Conservation (phyloP, 2,888 invertebrate genomes). For the Leucozona laternaria region DNA sequence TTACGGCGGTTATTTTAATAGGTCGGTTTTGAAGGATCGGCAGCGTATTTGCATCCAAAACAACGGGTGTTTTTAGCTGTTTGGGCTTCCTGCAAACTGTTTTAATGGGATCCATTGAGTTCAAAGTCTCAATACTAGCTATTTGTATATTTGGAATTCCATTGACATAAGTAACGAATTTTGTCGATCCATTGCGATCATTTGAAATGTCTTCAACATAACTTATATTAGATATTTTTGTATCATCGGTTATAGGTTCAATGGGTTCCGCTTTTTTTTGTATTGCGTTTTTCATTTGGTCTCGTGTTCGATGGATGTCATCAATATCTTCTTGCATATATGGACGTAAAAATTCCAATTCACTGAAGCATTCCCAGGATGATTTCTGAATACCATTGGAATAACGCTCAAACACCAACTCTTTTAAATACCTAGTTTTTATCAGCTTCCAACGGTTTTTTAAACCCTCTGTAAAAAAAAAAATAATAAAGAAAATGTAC, state of each 20-base stretch:
- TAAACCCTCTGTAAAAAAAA: neutral
- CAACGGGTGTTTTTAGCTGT: too few relatives aligned
- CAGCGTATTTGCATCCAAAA: neutral
- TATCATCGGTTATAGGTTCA: neutral
- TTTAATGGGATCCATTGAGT: too few relatives aligned
- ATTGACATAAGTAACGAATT: neutral
- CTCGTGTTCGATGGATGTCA: neutral
- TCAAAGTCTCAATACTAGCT: neutral
- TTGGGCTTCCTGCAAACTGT: neutral
- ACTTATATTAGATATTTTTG: neutral
- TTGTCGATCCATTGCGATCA: neutral
- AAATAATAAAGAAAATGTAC: neutral
- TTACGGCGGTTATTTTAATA: neutral
- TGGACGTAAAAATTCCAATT: constrained; percentile 46
- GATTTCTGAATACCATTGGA: neutral
- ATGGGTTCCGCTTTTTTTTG: neutral
- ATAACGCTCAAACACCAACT: constrained; percentile 29
- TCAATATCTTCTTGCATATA: constrained; percentile 18
- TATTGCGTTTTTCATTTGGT: neutral
- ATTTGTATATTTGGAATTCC: neutral
- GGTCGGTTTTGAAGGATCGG: constrained; percentile 10
- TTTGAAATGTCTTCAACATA: neutral
- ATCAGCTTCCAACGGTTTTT: constrained; percentile 32
- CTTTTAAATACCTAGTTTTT: constrained; percentile 28
- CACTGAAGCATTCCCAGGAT: constrained; percentile 31